phyloP scores from a whole-genome alignment of 2,797 vertebrate species.

The Pogonophryne albipinna region DNA sequence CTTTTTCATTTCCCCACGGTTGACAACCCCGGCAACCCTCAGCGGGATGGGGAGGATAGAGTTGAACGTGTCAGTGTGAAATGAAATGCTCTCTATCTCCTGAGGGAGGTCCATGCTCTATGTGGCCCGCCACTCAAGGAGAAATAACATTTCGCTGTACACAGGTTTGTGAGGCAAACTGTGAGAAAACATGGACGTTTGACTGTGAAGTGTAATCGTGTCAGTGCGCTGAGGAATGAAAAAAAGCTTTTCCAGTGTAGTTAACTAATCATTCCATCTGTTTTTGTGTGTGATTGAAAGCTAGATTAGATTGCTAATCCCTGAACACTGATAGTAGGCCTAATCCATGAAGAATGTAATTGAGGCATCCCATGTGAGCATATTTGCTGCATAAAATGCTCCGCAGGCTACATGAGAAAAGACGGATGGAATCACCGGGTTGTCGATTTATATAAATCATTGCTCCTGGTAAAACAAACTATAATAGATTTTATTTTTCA shows the following conservation, averaged over 20 bases:
- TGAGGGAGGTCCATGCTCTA: slow-evolving; percentile 68
- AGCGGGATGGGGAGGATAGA: slow-evolving; percentile 72
- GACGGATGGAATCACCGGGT: slow-evolving; percentile 49
- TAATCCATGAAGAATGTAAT: slow-evolving; percentile 55
- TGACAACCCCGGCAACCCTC: slow-evolving; percentile 78
- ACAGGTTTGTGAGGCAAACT: slow-evolving; percentile 60
- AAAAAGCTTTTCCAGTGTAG: slow-evolving; percentile 47
- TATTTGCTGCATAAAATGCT: slow-evolving; percentile 43
- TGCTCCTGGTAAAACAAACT: slow-evolving; percentile 46
- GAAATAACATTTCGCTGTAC: slow-evolving; percentile 72
- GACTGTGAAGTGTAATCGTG: slow-evolving; percentile 58
- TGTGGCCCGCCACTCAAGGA: slow-evolving; percentile 72
- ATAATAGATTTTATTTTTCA: slow-evolving; percentile 46
- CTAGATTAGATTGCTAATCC: slow-evolving; percentile 58
- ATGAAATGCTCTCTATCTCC: slow-evolving; percentile 82
- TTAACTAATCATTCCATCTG: slow-evolving; percentile 65
- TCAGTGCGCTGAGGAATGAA: slow-evolving; percentile 6
- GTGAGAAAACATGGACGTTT: slow-evolving; percentile 63
- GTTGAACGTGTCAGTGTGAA: slow-evolving; percentile 83
- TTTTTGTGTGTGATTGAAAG: slow-evolving; percentile 59
- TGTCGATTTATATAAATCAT: slow-evolving; percentile 59
- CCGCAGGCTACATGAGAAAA: slow-evolving; percentile 32
- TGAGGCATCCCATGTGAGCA: slow-evolving; percentile 41
- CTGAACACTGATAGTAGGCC: slow-evolving; percentile 42
- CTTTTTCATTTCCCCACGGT: slow-evolving; percentile 74